Conservation (phyloP, 2,888 invertebrate genomes). For the Melanchra persicariae region DNA sequence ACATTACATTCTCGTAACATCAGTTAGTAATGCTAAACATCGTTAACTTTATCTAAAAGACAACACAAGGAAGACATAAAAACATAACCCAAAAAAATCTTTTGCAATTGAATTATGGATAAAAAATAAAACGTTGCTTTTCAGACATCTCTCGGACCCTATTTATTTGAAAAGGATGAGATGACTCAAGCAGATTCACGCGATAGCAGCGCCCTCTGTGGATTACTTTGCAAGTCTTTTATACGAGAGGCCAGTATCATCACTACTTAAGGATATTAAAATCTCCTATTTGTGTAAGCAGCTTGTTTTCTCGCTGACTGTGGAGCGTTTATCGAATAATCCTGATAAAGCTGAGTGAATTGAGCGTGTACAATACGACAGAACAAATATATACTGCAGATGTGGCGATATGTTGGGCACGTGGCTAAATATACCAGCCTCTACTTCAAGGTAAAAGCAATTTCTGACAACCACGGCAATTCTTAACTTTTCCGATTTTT, state of each 20-base stretch:
- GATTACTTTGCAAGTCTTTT: conserved; percentile 91
- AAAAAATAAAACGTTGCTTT: conserved; percentile 77
- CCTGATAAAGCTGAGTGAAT: conserved; percentile 77
- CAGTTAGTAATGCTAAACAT: too few relatives aligned
- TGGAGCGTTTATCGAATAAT: conserved; percentile 83
- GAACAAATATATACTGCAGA: conserved; percentile 37
- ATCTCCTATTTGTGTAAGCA: conserved; percentile 88
- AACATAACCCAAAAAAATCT: conserved; percentile 54
- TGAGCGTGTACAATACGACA: conserved; percentile 64
- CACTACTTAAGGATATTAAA: conserved; percentile 91
- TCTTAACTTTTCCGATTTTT: too few relatives aligned
- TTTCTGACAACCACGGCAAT: too few relatives aligned
- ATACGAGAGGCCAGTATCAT: conserved; percentile 87
- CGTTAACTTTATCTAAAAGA: conserved; percentile 28
- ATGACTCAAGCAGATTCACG: conserved; percentile 90
- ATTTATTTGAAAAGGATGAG: conserved; percentile 89
- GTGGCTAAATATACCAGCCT: background rate
- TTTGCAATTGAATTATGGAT: conserved; percentile 69
- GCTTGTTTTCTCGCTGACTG: conserved; percentile 88
- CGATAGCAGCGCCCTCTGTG: conserved; percentile 87
- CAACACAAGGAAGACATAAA: conserved; percentile 39
- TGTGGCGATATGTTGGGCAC: background rate
- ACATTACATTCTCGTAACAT: background rate
- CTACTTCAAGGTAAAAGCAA: background rate
- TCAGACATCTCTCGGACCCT: conserved; percentile 83